Conservation (phyloP, 2,113 vertebrate species). For the Calypte anna region DNA sequence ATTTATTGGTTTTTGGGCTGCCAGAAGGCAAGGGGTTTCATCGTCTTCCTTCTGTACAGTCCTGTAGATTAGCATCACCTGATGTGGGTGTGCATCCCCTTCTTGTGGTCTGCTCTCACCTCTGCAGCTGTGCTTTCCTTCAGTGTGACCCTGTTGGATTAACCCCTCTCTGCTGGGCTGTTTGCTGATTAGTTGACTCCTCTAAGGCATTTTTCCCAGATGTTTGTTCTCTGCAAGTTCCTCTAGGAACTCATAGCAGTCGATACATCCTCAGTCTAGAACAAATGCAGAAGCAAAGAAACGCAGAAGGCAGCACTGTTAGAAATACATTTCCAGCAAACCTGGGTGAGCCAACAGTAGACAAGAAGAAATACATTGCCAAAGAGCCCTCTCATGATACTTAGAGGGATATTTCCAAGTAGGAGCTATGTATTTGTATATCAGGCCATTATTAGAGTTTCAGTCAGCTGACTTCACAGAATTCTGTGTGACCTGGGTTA, state of each 20-base stretch:
- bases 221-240: neutral
- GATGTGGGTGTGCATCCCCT: neutral
- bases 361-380: neutral
- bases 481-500: neutral
- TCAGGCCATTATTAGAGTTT: neutral
- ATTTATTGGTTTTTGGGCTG: neutral
- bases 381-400: neutral
- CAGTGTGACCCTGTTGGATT: accelerated
- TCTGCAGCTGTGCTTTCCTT: neutral
- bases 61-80: neutral
- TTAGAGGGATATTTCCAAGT: neutral
- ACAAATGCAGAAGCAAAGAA: neutral
- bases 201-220: neutral
- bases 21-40: neutral
- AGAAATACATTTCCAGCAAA: neutral
- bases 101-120: neutral
- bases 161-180: neutral
- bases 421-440: neutral
- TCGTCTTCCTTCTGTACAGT: neutral
- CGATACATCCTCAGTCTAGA: neutral
- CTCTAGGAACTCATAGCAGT: neutral
- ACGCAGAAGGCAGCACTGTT: neutral
- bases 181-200: neutral
- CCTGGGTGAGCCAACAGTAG: neutral
- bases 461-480: neutral